A percentile compares a stretch with the other conserved stretches of the same genome.
phyloP scores from a whole-genome alignment of 2,888 invertebrate genomes.

The Vesta saturnalis region DNA sequence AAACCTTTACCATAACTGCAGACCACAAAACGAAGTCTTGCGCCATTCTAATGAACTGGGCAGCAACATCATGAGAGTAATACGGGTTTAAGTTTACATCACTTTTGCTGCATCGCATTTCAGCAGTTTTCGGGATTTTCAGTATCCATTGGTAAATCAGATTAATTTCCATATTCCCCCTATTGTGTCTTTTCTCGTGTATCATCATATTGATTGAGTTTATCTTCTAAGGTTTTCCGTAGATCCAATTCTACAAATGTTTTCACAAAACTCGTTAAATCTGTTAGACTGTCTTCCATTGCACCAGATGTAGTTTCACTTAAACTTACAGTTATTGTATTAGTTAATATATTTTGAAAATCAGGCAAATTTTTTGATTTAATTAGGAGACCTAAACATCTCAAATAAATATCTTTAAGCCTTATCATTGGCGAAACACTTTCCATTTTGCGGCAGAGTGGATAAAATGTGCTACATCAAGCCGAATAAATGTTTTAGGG shows the following conservation, averaged over 20 bases:
- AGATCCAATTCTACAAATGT: neutral
- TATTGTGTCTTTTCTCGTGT: neutral
- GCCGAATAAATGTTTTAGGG: neutral
- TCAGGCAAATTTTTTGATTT: neutral
- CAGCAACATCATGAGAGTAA: neutral
- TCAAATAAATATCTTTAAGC: neutral
- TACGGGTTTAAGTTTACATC: neutral
- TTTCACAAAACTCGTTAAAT: neutral
- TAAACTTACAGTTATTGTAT: neutral
- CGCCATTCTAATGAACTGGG: neutral
- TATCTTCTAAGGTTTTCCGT: neutral
- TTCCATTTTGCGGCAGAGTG: slow-evolving; percentile 1
- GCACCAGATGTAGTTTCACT: neutral
- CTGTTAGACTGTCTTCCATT: neutral
- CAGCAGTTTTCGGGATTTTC: neutral
- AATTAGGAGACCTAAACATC: neutral
- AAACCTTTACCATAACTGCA: neutral
- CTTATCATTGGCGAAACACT: neutral
- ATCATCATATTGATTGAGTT: neutral
- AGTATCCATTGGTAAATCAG: neutral
- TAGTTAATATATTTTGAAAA: neutral
- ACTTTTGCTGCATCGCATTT: neutral
- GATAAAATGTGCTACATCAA: slow-evolving; percentile 1
- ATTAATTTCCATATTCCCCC: neutral
- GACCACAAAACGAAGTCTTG: slow-evolving; percentile 4